These are phyloP conservation scores for Nothoprocta perdicaria DNA, from an alignment of 2,113 vertebrate species.

Conservation along the genomic window DNA sequence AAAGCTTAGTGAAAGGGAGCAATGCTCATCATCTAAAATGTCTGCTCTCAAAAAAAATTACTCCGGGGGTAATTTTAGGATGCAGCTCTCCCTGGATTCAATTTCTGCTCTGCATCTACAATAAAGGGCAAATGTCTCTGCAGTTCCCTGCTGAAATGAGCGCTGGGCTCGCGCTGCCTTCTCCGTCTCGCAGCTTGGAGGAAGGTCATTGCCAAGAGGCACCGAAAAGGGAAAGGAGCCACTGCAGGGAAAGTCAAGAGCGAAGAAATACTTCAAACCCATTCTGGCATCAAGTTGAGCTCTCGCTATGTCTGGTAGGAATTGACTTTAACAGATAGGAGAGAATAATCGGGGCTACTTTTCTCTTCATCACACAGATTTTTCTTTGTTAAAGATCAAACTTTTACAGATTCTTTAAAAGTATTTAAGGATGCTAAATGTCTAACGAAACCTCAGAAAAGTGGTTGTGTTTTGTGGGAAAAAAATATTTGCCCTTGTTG, in stretches of 20 bases:
- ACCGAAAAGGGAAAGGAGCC: slow-evolving; percentile 49
- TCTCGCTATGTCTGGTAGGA: slow-evolving; percentile 41
- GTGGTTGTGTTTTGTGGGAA: background rate
- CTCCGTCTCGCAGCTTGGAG: slow-evolving; percentile 62
- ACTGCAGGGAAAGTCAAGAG: slow-evolving; percentile 57
- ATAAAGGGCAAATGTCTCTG: slow-evolving; percentile 69
- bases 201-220: slow-evolving; percentile 55
- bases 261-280: slow-evolving; percentile 64
- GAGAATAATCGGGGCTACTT: slow-evolving; percentile 31
- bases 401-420: background rate
- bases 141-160: slow-evolving; percentile 63
- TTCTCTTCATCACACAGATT: background rate
- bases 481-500: background rate
- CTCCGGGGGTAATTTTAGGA: slow-evolving; percentile 53
- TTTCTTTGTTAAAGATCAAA: background rate
- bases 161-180: slow-evolving; percentile 44
- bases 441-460: background rate
- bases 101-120: slow-evolving; percentile 60
- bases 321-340: slow-evolving; percentile 53
- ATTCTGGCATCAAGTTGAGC: slow-evolving; percentile 59
- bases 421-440: background rate
- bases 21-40: slow-evolving; percentile 31
- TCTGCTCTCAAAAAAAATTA: slow-evolving; percentile 37
- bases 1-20: slow-evolving; percentile 38
- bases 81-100: slow-evolving; percentile 34